Evolutionary conservation across 2,888 invertebrate species (phyloP).

Genomic region (Dryobotodes eremita): DNA sequence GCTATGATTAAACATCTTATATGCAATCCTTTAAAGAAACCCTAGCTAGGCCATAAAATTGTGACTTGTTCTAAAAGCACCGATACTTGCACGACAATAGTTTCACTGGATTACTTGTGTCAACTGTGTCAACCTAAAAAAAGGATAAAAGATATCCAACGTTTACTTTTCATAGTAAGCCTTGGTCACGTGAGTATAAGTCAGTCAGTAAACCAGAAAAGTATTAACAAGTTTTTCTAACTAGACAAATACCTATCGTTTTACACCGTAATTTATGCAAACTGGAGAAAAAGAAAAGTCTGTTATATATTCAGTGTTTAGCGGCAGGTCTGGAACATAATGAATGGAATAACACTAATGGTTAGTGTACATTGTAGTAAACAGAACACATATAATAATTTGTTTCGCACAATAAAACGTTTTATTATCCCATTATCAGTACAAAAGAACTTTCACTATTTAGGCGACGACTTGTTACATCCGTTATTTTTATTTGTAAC

Average conservation of each 20-base stretch:
- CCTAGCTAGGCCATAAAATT: not conserved
- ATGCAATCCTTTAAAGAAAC: not conserved
- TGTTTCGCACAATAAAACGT: slow-evolving; percentile 67
- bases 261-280: slow-evolving; percentile 27
- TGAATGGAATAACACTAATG: slow-evolving; percentile 37
- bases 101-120: slow-evolving; percentile 16
- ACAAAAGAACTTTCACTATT: slow-evolving; percentile 77
- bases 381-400: slow-evolving; percentile 67
- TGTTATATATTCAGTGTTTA: slow-evolving; percentile 24
- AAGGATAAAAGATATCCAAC: slow-evolving; percentile 28
- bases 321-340: slow-evolving; percentile 8
- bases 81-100: slow-evolving; percentile 24
- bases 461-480: slow-evolving; percentile 75
- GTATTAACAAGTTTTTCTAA: slow-evolving; percentile 40
- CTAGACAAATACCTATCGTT: slow-evolving; percentile 40
- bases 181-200: slow-evolving; percentile 14
- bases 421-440: slow-evolving; percentile 71
- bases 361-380: slow-evolving; percentile 34
- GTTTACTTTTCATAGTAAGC: slow-evolving; percentile 46
- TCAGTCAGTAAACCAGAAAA: slow-evolving; percentile 50
- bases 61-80: slow-evolving; percentile 20
- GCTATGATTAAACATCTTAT: not conserved
- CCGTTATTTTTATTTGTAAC: slow-evolving; percentile 71
- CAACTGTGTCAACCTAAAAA: slow-evolving; percentile 21
- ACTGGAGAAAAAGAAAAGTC: slow-evolving; percentile 38